Conservation (phyloP, 1,140 invertebrate species). For the Harlomillsia oculata region DNA sequence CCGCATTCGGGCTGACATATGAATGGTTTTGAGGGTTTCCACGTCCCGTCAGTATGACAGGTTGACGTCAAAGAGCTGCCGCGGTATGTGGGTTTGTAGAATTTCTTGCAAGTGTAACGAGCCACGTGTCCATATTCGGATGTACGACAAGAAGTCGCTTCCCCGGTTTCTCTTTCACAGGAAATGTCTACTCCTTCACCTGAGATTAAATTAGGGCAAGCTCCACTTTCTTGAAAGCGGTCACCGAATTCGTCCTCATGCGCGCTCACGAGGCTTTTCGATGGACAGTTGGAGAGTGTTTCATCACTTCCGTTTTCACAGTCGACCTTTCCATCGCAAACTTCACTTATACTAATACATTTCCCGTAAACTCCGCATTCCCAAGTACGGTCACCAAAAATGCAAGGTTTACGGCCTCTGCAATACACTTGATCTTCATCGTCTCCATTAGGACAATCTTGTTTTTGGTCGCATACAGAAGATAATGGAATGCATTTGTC, state of each 20-base stretch:
- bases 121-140: background rate
- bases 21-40: background rate
- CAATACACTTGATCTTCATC: constrained; percentile 21
- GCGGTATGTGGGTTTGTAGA: background rate
- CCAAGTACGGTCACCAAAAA: background rate
- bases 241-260: too few species aligned
- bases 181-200: constrained; percentile 10
- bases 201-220: too few species aligned
- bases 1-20: constrained; percentile 13
- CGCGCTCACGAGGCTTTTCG: too few species aligned
- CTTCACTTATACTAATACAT: background rate
- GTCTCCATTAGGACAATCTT: background rate
- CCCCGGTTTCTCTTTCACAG: background rate
- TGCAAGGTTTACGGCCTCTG: constrained; percentile 9
- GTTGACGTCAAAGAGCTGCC: background rate
- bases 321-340: constrained; percentile 10
- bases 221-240: too few species aligned
- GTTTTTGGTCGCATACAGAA: constrained; percentile 10
- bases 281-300: too few species aligned
- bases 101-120: background rate
- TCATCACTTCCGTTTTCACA: too few species aligned
- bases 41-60: constrained; percentile 1
- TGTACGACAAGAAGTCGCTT: background rate
- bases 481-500: background rate
- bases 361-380: constrained; percentile 20